Conservation (phyloP, 2,888 invertebrate genomes). For the Oxycera nigricornis region DNA sequence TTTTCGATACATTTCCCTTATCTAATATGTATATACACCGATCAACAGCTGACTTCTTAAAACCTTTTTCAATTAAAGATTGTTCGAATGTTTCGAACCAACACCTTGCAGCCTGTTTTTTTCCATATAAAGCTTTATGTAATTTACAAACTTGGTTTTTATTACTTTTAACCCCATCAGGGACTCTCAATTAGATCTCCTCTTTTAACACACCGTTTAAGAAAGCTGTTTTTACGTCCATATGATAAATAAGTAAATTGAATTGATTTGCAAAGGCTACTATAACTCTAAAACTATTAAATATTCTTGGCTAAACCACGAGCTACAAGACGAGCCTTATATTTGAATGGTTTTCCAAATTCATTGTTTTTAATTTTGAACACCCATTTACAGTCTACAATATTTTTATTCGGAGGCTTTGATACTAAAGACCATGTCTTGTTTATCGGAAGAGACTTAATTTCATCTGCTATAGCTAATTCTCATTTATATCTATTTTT, state of each 20-base stretch:
- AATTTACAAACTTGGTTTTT: conserved; percentile 42
- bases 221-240: conserved; percentile 48
- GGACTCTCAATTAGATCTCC: conserved; percentile 47
- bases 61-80: conserved; percentile 43
- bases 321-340: conserved; percentile 47
- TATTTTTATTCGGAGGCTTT: conserved; percentile 27
- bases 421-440: conserved; percentile 28
- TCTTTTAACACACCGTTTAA: conserved; percentile 46
- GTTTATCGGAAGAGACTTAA: conserved; percentile 24
- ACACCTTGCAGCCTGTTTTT: conserved; percentile 49
- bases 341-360: conserved; percentile 18
- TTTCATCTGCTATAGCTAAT: conserved; percentile 33
- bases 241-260: conserved; percentile 46
- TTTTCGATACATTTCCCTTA: conserved; percentile 41
- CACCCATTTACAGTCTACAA: conserved; percentile 4
- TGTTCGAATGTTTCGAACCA: conserved; percentile 43
- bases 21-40: conserved; percentile 46
- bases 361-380: neutral
- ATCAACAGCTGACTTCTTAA: conserved; percentile 46
- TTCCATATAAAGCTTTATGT: conserved; percentile 49
- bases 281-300: conserved; percentile 44
- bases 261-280: conserved; percentile 46
- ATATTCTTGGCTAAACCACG: conserved; percentile 45
- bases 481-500: conserved; percentile 22
- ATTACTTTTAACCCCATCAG: conserved; percentile 44